phyloP scores from a whole-genome alignment of 1,140 invertebrate genomes.

The Drosophila arawakana region DNA sequence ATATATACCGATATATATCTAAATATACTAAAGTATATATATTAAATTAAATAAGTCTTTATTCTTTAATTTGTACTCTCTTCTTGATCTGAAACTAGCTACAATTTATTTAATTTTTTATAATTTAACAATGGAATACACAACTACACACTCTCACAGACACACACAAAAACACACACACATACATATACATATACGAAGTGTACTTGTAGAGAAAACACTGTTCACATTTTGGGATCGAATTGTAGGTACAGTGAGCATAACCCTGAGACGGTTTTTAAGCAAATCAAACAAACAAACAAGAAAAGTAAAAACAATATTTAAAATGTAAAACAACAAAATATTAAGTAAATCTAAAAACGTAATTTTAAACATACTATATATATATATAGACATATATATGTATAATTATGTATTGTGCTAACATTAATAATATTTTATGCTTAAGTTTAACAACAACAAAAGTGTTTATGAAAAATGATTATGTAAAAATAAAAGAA shows the following conservation, averaged over 20 bases:
- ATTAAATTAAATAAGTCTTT: not conserved
- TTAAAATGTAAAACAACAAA: slow-evolving; percentile 10
- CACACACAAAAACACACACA: slow-evolving; percentile 32
- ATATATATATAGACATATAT: slow-evolving; percentile 14
- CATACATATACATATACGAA: slow-evolving; percentile 24
- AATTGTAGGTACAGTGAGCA: slow-evolving; percentile 15
- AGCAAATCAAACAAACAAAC: slow-evolving; percentile 40
- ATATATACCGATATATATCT: not conserved
- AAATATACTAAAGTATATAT: not conserved
- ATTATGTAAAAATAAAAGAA: slow-evolving; percentile 52
- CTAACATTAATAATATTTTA: slow-evolving; percentile 59
- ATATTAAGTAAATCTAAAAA: slow-evolving; percentile 33
- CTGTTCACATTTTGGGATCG: slow-evolving; percentile 13
- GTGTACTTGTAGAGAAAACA: slow-evolving; percentile 37
- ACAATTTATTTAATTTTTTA: not conserved
- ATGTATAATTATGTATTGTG: slow-evolving; percentile 51
- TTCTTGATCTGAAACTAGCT: not conserved
- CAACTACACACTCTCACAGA: slow-evolving; percentile 13
- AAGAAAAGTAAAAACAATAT: slow-evolving; percentile 9
- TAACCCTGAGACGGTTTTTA: slow-evolving; percentile 36
- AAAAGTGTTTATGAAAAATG: slow-evolving; percentile 50
- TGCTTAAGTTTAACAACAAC: slow-evolving; percentile 54
- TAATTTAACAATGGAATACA: slow-evolving; percentile 2
- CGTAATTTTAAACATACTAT: slow-evolving; percentile 48
- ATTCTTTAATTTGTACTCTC: not conserved